Percentiles rank a stretch among this genome's conserved stretches.
phyloP scores from a whole-genome alignment of 2,888 invertebrate species.

The Meteorus colon region DNA sequence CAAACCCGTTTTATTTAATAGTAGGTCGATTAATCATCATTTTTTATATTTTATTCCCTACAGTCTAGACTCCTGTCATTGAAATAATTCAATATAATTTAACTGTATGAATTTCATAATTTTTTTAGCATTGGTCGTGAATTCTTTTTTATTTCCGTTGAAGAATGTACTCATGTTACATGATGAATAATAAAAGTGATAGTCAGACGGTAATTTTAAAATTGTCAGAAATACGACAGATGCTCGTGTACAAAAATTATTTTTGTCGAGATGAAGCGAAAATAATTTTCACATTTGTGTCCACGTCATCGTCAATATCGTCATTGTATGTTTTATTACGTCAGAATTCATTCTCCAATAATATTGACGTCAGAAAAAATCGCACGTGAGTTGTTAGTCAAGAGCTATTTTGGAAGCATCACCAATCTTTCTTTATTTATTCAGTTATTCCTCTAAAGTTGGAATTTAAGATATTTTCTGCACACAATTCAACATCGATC shows the following conservation, averaged over 20 bases:
- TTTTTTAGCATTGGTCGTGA: neutral
- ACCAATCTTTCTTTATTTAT: too few relatives aligned
- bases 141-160: neutral
- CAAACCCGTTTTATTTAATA: conserved; percentile 34
- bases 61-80: conserved; percentile 13
- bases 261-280: conserved; percentile 14
- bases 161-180: neutral
- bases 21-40: conserved; percentile 67
- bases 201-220: conserved; percentile 13
- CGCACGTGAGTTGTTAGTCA: too few relatives aligned
- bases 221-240: neutral
- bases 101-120: neutral
- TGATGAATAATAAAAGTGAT: neutral
- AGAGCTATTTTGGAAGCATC: too few relatives aligned
- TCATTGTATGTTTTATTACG: neutral
- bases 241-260: conserved; percentile 14
- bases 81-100: neutral
- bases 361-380: neutral
- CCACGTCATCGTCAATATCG: neutral
- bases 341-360: neutral
- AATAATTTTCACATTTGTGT: neutral
- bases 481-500: too few relatives aligned
- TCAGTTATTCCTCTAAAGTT: too few relatives aligned
- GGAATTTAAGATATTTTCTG: too few relatives aligned
- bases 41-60: conserved; percentile 33